Base-by-base conservation (phyloP, 1,140 invertebrate genomes). In the Holcopasites calliopsidis region DNA sequence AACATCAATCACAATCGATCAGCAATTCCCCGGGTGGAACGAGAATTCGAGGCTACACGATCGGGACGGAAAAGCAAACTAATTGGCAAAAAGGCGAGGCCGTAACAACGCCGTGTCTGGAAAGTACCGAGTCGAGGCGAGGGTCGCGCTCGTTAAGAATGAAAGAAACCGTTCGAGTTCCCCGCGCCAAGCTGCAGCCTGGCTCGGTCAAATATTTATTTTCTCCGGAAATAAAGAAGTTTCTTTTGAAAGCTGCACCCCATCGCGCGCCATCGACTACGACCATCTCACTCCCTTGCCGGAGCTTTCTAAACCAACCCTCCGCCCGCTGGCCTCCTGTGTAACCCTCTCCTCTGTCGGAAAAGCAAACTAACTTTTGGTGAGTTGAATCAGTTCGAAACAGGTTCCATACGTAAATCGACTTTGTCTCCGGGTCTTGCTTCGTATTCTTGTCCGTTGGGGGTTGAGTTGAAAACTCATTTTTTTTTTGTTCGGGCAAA, bases 101-200 rank as follows among this genome's bases (percentile, higher is more conserved):
- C 47, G 72, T 75, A 78, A 70, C 70, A 72, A 77, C 49, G 47
- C 54, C 11, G 47, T 42, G 50, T 47, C 42, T 57, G 54, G 52
- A 65, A 55, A 62, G 60, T 61, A 77, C 33, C 21, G 40, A 33
- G n/a, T 5, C 44, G n/a, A 38, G 49, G 26, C 44, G n/a, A 38
- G 49, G 26, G 69, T 52, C 28, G 57, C 49, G 50, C 74, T 84
- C 82, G 80, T 84, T 82, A 85, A 85, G 61, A 82, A 82, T 86
- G 84, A 85, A 86, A 86, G 79, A 80, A 86, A 82, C 85, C 84
- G 82, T 85, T 85, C 82, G 68, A 72, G 64, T 13, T 75, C 61
- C 44, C 40, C 42, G 23, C 54, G 49, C 6, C 31, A 26, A 11
- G 42, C 42, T 60, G 44, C 47, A 31, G 70, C 31, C 50, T 58